phyloP scores from a whole-genome alignment of 2,888 invertebrate species.

The Pilophorus perplexus region DNA sequence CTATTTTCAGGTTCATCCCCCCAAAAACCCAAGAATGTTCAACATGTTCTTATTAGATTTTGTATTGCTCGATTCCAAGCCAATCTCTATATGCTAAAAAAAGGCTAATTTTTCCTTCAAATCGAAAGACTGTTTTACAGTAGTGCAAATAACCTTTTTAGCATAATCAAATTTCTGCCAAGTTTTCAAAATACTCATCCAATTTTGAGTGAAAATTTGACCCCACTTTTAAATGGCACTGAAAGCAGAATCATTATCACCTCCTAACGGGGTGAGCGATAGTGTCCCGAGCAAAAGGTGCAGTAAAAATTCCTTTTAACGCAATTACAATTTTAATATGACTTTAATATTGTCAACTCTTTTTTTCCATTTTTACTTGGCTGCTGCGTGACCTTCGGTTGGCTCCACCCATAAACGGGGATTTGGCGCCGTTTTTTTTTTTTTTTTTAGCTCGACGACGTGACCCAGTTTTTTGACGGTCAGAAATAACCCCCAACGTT shows the following conservation, averaged over 20 bases:
- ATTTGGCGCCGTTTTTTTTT: not conserved
- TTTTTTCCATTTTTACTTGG: not conserved
- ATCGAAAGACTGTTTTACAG: too few relatives aligned
- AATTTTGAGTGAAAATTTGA: too few relatives aligned
- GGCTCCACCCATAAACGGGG: conserved; percentile 16
- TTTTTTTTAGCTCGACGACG: not conserved
- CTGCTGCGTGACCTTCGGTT: not conserved
- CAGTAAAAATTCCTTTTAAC: conserved; percentile 42
- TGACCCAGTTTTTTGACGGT: conserved; percentile 18
- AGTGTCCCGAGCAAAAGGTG: conserved; percentile 47
- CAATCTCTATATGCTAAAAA: conserved; percentile 40
- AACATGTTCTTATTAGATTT: conserved; percentile 41
- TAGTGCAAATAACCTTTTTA: too few relatives aligned
- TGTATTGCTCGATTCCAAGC: conserved; percentile 41
- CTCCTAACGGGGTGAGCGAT: conserved; percentile 47
- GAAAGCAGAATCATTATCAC: conserved; percentile 46
- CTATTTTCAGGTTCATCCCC: conserved; percentile 40
- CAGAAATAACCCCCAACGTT: too few relatives aligned
- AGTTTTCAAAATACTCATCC: too few relatives aligned
- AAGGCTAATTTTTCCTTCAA: not conserved
- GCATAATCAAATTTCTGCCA: too few relatives aligned
- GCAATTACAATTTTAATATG: not conserved
- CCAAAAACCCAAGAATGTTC: conserved; percentile 40
- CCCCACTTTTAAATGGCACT: conserved; percentile 48
- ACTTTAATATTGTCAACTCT: conserved; percentile 5